phyloP scores from a whole-genome alignment of 2,888 invertebrate species.

The Strigamia maritima region DNA sequence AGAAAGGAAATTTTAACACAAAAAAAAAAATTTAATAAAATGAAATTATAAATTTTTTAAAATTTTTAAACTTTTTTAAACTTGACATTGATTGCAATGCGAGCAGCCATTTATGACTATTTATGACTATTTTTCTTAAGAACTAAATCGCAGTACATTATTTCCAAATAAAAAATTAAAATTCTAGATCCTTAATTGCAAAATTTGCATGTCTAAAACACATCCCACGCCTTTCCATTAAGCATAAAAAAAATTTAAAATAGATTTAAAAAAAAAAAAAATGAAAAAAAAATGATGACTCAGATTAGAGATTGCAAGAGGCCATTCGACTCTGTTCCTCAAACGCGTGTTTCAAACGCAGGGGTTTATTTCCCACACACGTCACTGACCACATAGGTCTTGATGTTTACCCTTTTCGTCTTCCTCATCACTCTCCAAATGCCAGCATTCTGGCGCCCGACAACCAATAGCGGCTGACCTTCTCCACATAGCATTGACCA shows the following conservation, averaged over 20 bases:
- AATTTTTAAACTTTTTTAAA: neutral
- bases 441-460: neutral
- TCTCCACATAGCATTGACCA: neutral
- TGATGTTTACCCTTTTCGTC: neutral
- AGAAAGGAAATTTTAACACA: neutral
- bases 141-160: neutral
- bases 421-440: neutral
- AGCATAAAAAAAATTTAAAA: neutral
- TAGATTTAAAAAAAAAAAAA: no score
- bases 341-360: neutral
- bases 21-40: neutral
- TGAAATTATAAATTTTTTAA: no score
- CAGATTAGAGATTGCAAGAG: neutral
- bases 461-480: neutral
- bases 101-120: neutral
- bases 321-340: slow-evolving; percentile 4
- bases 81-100: neutral
- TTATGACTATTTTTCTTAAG: neutral
- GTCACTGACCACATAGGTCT: neutral
- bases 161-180: neutral
- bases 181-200: no score
- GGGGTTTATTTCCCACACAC: neutral
- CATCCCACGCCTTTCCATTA: neutral
- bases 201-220: neutral
- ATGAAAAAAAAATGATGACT: neutral